Conservation (phyloP, 2,888 invertebrate species). For the Leucozona laternaria region DNA sequence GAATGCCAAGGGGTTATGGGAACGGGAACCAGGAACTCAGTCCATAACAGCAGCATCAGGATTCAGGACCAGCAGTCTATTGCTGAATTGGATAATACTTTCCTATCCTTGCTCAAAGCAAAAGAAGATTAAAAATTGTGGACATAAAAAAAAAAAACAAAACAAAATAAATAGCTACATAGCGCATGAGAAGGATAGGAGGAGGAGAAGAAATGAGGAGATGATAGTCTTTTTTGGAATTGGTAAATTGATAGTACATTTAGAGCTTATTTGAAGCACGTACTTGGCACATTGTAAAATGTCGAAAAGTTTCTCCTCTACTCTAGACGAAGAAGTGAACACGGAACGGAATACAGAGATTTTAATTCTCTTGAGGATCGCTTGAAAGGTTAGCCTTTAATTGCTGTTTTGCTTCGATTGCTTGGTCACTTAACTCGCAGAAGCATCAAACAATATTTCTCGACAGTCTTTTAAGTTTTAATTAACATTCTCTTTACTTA, state of each 20-base stretch:
- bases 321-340: constrained; percentile 11
- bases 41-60: background rate
- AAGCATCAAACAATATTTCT: constrained; percentile 22
- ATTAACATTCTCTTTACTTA: constrained; percentile 17
- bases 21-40: background rate
- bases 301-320: constrained; percentile 57
- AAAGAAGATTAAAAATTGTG: constrained; percentile 26
- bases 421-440: constrained; percentile 45
- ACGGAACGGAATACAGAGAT: constrained; percentile 19
- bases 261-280: constrained; percentile 62
- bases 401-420: constrained; percentile 60
- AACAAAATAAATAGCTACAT: background rate
- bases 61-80: constrained; percentile 12
- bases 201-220: constrained; percentile 1
- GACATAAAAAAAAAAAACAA: constrained; percentile 21
- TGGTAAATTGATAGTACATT: constrained; percentile 59
- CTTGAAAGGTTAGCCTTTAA: constrained; percentile 54
- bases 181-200: no score
- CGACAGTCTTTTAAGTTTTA: constrained; percentile 23
- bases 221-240: background rate
- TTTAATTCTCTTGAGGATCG: constrained; percentile 32
- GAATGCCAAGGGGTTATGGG: constrained; percentile 11
- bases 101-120: background rate
- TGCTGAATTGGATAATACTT: constrained; percentile 21
- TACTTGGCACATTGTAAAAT: constrained; percentile 72